These are phyloP conservation scores for Clarias platycephalus DNA, from an alignment of 2,797 vertebrate species.

Conservation along the genomic window DNA sequence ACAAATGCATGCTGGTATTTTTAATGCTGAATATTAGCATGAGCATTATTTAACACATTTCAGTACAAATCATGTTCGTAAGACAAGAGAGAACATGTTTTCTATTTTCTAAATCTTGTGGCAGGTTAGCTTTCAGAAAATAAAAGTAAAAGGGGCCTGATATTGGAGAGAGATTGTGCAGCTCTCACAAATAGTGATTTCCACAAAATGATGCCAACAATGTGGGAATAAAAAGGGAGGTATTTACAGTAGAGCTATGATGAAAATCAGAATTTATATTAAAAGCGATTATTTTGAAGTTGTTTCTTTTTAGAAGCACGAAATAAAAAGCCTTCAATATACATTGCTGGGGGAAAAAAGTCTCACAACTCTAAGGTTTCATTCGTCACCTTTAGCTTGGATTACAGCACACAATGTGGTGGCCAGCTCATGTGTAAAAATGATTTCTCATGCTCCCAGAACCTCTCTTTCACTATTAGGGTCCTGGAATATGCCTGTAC, in stretches of 20 bases:
- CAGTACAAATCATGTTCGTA: neutral
- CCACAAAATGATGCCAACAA: neutral
- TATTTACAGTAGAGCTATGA: neutral
- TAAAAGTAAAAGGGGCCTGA: neutral
- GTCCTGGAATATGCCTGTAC: too few species aligned
- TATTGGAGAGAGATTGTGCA: neutral
- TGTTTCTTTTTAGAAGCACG: neutral
- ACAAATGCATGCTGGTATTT: neutral
- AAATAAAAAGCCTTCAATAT: neutral
- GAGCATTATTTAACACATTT: neutral
- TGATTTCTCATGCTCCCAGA: too few species aligned
- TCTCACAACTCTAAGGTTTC: too few species aligned
- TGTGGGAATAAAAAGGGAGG: neutral
- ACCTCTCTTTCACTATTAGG: too few species aligned
- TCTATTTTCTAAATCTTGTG: neutral
- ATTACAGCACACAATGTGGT: too few species aligned
- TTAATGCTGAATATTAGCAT: neutral
- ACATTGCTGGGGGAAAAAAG: too few species aligned
- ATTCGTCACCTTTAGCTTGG: too few species aligned
- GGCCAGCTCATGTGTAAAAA: too few species aligned
- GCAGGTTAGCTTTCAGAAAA: neutral
- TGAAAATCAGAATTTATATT: neutral
- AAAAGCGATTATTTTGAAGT: neutral
- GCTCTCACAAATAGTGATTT: neutral
- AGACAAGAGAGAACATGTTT: constrained; percentile 2